phyloP scores from a whole-genome alignment of 1,140 invertebrate species.

The Stegodyphus dumicola region DNA sequence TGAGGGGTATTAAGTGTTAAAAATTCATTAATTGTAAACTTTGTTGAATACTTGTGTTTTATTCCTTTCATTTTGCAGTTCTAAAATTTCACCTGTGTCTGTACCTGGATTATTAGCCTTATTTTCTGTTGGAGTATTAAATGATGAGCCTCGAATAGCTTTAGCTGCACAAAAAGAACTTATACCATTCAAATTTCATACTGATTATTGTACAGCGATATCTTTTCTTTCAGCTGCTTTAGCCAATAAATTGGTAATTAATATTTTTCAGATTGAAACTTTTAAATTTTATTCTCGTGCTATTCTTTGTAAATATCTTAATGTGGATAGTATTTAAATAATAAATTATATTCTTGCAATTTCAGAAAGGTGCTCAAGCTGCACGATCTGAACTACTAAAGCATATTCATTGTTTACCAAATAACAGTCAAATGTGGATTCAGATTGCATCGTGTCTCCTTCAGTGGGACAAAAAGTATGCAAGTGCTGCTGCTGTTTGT shows the following conservation, averaged over 20 bases:
- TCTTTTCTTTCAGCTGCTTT: constrained; percentile 36
- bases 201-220: constrained; percentile 29
- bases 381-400: constrained; percentile 71
- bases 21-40: neutral
- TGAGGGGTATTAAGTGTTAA: neutral
- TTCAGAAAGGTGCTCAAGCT: constrained; percentile 66
- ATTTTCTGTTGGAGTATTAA: constrained; percentile 77
- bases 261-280: no score
- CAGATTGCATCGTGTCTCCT: constrained; percentile 67
- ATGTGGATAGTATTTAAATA: no score
- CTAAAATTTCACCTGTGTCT: constrained; percentile 73
- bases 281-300: no score
- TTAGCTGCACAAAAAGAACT: constrained; percentile 77
- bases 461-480: constrained; percentile 64
- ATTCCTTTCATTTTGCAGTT: constrained; percentile 71
- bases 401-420: constrained; percentile 72
- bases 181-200: constrained; percentile 67
- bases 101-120: constrained; percentile 76
- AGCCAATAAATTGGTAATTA: no score
- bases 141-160: constrained; percentile 75
- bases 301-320: no score
- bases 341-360: constrained; percentile 57
- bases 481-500: constrained; percentile 65
- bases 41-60: constrained; percentile 65
- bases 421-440: constrained; percentile 66